Evolutionary conservation across 2,888 invertebrate species (phyloP).

Genomic region (Euspilapteryx auroguttella): DNA sequence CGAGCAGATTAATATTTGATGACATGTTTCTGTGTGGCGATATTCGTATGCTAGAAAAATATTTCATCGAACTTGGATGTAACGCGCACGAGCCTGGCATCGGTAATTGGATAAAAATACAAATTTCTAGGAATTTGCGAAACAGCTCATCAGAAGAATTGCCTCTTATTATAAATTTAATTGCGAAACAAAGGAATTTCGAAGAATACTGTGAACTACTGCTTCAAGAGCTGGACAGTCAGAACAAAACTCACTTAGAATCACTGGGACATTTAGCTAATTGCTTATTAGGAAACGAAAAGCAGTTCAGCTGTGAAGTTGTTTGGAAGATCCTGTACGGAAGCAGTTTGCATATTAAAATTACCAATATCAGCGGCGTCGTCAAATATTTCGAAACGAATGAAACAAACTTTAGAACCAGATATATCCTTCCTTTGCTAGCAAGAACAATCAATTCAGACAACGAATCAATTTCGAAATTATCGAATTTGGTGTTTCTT

Average conservation of each 20-base stretch:
- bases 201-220: slow-evolving; percentile 11
- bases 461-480: neutral
- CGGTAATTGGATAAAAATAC: neutral
- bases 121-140: neutral
- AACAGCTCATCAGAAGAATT: neutral
- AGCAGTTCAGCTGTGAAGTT: slow-evolving; percentile 15
- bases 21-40: slow-evolving; percentile 13
- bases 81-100: neutral
- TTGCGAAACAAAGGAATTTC: no score
- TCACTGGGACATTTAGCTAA: slow-evolving; percentile 11
- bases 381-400: slow-evolving; percentile 13
- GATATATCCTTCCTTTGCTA: slow-evolving; percentile 31
- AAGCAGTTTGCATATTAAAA: slow-evolving; percentile 18
- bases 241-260: neutral
- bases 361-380: slow-evolving; percentile 12
- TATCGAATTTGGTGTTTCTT: neutral
- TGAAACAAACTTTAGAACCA: slow-evolving; percentile 13
- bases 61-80: neutral
- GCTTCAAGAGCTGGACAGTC: neutral
- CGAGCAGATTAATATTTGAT: slow-evolving; percentile 23
- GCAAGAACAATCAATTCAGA: slow-evolving; percentile 15
- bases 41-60: neutral
- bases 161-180: neutral
- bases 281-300: slow-evolving; percentile 17
- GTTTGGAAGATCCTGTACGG: slow-evolving; percentile 31